A percentile compares a stretch with the other conserved stretches of the same genome.
These are phyloP conservation scores for Orthosia incerta DNA, from an alignment of 2,888 invertebrate genomes.

Conservation along the genomic window DNA sequence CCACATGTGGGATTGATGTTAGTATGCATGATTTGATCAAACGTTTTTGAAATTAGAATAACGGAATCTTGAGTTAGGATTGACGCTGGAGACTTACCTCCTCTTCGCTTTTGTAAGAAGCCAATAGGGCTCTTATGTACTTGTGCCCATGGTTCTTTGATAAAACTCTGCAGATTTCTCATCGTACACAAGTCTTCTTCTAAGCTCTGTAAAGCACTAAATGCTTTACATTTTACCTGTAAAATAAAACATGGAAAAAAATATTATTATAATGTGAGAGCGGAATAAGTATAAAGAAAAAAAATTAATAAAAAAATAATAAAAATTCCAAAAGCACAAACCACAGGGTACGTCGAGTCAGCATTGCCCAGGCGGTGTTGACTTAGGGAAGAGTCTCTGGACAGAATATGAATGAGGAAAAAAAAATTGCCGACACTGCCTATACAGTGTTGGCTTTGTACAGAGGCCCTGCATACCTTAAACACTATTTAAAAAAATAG, in stretches of 20 bases:
- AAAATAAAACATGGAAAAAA: slow-evolving; percentile 34
- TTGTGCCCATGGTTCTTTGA: slow-evolving; percentile 92
- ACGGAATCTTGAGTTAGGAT: background rate
- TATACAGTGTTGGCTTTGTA: slow-evolving; percentile 7
- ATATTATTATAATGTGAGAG: slow-evolving; percentile 16
- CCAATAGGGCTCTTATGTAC: slow-evolving; percentile 98
- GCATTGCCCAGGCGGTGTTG: slow-evolving; percentile 63
- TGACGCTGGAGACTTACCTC: slow-evolving; percentile 88
- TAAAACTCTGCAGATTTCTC: slow-evolving; percentile 94
- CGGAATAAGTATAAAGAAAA: background rate
- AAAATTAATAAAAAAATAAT: background rate
- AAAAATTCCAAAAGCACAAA: slow-evolving; percentile 45
- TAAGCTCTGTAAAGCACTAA: slow-evolving; percentile 97
- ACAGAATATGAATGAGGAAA: slow-evolving; percentile 1
- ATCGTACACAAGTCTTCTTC: slow-evolving; percentile 97
- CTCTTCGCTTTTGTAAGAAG: slow-evolving; percentile 94
- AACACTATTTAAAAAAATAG: background rate
- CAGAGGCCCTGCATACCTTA: slow-evolving; percentile 46
- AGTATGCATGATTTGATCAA: too few species aligned
- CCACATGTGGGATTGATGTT: too few species aligned
- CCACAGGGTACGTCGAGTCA: slow-evolving; percentile 36
- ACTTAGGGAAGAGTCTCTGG: slow-evolving; percentile 48
- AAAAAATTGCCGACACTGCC: slow-evolving; percentile 12
- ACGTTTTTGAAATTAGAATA: background rate
- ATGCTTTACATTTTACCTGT: slow-evolving; percentile 97